Base-by-base conservation (phyloP, 2,888 invertebrate genomes). In the Dugesia japonica region DNA sequence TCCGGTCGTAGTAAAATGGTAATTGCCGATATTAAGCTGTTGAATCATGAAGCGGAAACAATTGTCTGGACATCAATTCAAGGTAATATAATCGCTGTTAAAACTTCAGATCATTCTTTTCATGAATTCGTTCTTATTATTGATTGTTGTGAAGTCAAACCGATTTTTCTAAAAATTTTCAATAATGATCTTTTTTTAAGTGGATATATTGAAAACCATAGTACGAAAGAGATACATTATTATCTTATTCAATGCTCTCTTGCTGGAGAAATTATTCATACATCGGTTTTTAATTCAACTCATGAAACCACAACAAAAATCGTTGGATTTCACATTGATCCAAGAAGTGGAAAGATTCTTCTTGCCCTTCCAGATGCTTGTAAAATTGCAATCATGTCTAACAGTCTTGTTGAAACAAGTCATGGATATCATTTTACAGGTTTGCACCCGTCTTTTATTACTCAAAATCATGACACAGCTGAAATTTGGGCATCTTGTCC, bases 401-500 rank as follows among this genome's bases (percentile, higher is more conserved):
- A 26, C 42, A 75, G 20, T 17, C 75, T 75, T 26, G 75, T 26
- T 20, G 75, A 75, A 26, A 75, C 75, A 15, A 71, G 75, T 26
- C 26, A 56, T 27, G 56, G 42, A n/a, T 28, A 75, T 38, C 27
- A 27, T 26, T 42, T 75, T 20, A 26, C 27, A 1, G 75, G 31
- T 26, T 75, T 75, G 26, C 56, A 75, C 17, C 75, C 75, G 7
- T 75, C 75, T 1, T 75, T 56, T 75, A 26, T 75, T n/a, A 75
- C 56, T 56, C 42, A 38, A 26, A 75, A 75, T n/a, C 26, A 42
- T 23, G 28, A 75, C 27, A 56, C 42, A 13, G 26, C 42, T 27
- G 75, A 75, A 42, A 75, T 75, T 9, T 75, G 75, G 75, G 42
- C 56, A 4, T 75, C 75, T 13, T 75, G 75, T 75, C 75, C 75